Conservation (phyloP, 1,140 invertebrate species). For the Phymastichus coffea region DNA sequence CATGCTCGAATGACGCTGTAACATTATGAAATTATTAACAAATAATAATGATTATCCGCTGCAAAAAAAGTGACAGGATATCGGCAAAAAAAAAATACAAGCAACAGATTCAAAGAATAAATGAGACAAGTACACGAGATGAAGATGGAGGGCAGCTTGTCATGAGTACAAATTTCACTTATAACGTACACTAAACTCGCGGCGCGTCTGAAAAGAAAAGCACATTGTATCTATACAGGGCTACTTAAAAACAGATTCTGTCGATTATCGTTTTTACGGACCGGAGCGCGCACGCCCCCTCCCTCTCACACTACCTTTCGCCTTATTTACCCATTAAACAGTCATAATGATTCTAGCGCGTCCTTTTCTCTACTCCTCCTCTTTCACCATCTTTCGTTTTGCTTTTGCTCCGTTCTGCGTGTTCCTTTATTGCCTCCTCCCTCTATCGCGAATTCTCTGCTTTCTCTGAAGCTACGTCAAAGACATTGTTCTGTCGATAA, state of each 20-base stretch:
- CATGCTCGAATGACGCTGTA: too few relatives aligned
- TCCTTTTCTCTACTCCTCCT: not conserved
- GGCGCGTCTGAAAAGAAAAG: slow-evolving; percentile 7
- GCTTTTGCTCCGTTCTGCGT: too few relatives aligned
- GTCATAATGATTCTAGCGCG: slow-evolving; percentile 19
- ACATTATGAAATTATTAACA: too few relatives aligned
- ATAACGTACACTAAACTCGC: not conserved
- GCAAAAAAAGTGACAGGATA: too few relatives aligned
- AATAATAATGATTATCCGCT: too few relatives aligned
- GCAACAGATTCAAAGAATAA: not conserved
- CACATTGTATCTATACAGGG: not conserved
- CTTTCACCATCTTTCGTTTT: too few relatives aligned
- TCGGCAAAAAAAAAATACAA: not conserved
- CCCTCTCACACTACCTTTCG: not conserved
- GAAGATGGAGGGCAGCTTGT: not conserved
- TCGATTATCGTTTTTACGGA: slow-evolving; percentile 19
- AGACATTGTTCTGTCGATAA: too few relatives aligned
- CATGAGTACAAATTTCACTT: slow-evolving; percentile 8
- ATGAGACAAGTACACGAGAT: not conserved
- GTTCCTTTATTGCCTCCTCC: too few relatives aligned
- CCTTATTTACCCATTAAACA: slow-evolving; percentile 21
- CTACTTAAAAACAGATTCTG: slow-evolving; percentile 23
- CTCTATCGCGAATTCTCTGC: too few relatives aligned
- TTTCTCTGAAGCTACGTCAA: too few relatives aligned
- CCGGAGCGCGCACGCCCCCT: not conserved